Evolutionary conservation across 2,888 invertebrate genomes (phyloP).

Genomic region (Uloborus plumipes): DNA sequence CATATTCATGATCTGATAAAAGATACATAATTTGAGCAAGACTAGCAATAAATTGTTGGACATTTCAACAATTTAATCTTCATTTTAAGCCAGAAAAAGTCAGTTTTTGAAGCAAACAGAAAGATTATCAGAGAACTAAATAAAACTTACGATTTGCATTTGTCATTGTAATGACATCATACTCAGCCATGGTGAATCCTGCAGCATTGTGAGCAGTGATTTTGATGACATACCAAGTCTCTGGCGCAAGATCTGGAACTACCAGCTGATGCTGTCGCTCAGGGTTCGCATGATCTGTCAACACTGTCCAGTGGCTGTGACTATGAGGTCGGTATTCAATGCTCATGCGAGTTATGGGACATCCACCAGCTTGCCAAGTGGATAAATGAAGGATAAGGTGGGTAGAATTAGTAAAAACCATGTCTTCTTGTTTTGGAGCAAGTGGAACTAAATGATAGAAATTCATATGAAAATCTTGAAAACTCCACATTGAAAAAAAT

Average conservation of each 20-base stretch:
- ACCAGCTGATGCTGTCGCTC: conserved; percentile 68
- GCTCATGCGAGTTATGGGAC: conserved; percentile 72
- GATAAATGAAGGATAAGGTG: conserved; percentile 71
- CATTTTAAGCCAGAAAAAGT: not conserved
- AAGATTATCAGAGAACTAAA: not conserved
- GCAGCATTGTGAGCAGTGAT: conserved; percentile 69
- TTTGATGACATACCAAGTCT: conserved; percentile 68
- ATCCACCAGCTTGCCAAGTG: conserved; percentile 72
- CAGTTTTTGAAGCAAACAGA: not conserved
- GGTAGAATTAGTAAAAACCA: conserved; percentile 71
- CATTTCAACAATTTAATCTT: not conserved
- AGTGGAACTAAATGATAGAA: conserved; percentile 70
- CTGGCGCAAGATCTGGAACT: conserved; percentile 67
- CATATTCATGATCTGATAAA: no score
- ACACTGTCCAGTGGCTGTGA: conserved; percentile 66
- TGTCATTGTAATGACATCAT: conserved; percentile 69
- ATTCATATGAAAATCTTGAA: not conserved
- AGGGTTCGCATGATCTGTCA: conserved; percentile 67
- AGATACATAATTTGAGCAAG: no score
- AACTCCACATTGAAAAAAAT: no score
- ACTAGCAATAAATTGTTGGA: not conserved
- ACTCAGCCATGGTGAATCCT: conserved; percentile 68
- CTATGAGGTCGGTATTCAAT: conserved; percentile 70
- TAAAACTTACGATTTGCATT: conserved; percentile 67
- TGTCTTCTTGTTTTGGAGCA: conserved; percentile 70